Percentiles rank a stretch among this genome's conserved stretches.
Evolutionary conservation across 1,140 invertebrate genomes (phyloP).

Genomic region (Diorhabda carinulata): DNA sequence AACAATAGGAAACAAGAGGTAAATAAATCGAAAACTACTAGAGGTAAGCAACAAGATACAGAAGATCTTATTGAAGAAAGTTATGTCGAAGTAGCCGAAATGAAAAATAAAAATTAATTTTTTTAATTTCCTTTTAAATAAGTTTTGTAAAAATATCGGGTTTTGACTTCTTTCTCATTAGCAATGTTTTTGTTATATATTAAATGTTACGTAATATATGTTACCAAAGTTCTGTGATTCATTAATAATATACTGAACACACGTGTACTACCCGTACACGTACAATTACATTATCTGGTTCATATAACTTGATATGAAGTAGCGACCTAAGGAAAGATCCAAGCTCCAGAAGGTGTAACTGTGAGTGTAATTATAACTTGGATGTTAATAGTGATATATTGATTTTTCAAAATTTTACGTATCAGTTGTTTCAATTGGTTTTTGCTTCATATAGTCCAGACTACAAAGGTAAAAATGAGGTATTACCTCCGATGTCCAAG

Average conservation of each 20-base stretch:
- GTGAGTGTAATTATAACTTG: neutral
- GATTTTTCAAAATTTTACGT: too few relatives aligned
- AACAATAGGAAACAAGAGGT: conserved; percentile 26
- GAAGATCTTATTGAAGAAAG: conserved; percentile 20
- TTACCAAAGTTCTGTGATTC: neutral
- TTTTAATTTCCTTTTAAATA: neutral
- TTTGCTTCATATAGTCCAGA: too few relatives aligned
- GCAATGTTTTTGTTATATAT: neutral
- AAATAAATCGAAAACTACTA: conserved; percentile 14
- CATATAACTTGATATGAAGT: too few relatives aligned
- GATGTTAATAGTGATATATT: too few relatives aligned
- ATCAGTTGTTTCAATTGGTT: too few relatives aligned
- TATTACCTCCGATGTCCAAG: too few relatives aligned
- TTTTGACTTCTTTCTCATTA: neutral
- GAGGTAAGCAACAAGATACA: conserved; percentile 7
- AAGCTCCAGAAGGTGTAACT: neutral
- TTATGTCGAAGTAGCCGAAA: conserved; percentile 26
- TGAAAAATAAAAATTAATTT: conserved; percentile 24
- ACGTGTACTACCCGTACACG: too few relatives aligned
- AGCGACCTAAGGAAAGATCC: neutral
- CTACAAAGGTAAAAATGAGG: too few relatives aligned
- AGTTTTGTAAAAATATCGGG: too few relatives aligned
- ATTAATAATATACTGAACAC: too few relatives aligned
- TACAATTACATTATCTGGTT: too few relatives aligned
- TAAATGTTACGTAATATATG: neutral